Conservation (phyloP, 2,113 vertebrate species). For the Xenopus tropicalis region DNA sequence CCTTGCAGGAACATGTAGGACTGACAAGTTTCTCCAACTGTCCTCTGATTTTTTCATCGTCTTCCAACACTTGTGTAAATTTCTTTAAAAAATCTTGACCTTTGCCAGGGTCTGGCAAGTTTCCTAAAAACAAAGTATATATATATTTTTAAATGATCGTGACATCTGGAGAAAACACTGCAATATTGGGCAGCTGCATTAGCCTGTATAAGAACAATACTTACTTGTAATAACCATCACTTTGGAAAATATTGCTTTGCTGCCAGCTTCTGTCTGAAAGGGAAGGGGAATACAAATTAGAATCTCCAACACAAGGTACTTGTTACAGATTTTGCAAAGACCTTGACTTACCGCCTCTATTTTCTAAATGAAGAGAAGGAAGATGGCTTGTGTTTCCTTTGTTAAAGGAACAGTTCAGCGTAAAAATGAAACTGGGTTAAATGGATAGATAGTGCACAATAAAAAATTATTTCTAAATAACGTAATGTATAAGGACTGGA, state of each 20-base stretch:
- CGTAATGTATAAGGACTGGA: no score
- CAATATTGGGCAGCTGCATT: no score
- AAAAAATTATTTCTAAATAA: no score
- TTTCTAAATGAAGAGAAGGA: no score
- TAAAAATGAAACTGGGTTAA: no score
- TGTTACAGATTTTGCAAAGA: no score
- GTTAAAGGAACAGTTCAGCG: no score
- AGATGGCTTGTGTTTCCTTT: no score
- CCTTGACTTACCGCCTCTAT: no score
- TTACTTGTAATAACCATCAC: conserved; percentile 98
- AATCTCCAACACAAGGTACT: no score
- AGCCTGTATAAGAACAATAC: conserved; percentile 47
- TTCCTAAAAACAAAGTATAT: conserved; percentile 70
- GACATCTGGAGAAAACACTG: no score
- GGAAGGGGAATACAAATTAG: conserved; percentile 50
- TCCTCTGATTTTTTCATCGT: conserved; percentile 88
- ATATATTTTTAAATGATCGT: neutral
- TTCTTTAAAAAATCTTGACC: conserved; percentile 98
- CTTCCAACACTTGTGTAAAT: conserved; percentile 93
- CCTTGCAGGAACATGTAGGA: conserved; percentile 75
- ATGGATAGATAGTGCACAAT: no score
- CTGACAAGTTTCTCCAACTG: conserved; percentile 79
- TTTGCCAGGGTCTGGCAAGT: conserved; percentile 95
- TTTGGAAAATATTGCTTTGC: conserved; percentile 95
- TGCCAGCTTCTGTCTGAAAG: conserved; percentile 88